A percentile compares a stretch with the other conserved stretches of the same genome.
These are phyloP conservation scores for Lucifuga dentata DNA, from an alignment of 2,113 vertebrate species.

Conservation along the genomic window DNA sequence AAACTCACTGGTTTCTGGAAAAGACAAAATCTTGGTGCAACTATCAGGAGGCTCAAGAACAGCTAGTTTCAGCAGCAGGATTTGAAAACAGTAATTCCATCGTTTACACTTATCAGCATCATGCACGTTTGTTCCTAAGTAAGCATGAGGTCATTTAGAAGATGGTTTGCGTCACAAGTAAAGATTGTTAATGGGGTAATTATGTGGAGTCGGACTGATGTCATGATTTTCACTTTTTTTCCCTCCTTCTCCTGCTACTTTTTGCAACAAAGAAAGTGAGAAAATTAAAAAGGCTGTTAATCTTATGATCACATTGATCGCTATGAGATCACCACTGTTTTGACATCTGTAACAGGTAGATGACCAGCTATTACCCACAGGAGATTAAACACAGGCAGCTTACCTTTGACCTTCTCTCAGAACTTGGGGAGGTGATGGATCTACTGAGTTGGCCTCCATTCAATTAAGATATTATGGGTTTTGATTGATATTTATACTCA, in stretches of 20 bases:
- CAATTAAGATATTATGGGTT: too few species aligned
- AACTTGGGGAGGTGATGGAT: background rate
- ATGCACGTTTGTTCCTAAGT: conserved; percentile 43
- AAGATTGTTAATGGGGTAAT: conserved; percentile 43
- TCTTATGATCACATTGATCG: conserved; percentile 58
- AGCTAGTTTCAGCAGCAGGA: conserved; percentile 24
- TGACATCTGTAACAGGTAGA: conserved; percentile 29
- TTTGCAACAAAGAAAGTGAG: conserved; percentile 27
- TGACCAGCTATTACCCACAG: conserved; percentile 24
- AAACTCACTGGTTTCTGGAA: conserved; percentile 59
- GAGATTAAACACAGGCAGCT: conserved; percentile 25
- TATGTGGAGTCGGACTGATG: conserved; percentile 37
- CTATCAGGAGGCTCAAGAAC: conserved; percentile 26
- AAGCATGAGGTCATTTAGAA: conserved; percentile 59
- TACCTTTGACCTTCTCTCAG: background rate
- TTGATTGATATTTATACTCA: too few species aligned
- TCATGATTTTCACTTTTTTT: conserved; percentile 41
- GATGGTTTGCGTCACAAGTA: conserved; percentile 43
- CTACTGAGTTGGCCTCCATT: too few species aligned
- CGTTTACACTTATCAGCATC: conserved; percentile 39
- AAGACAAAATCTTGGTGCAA: conserved; percentile 40
- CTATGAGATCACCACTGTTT: background rate
- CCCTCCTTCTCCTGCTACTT: background rate
- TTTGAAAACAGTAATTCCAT: conserved; percentile 31
- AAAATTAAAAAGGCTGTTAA: conserved; percentile 41